These are phyloP conservation scores for Orientallactaga bullata DNA, from an alignment of 2,113 vertebrate genomes.

Conservation along the genomic window DNA sequence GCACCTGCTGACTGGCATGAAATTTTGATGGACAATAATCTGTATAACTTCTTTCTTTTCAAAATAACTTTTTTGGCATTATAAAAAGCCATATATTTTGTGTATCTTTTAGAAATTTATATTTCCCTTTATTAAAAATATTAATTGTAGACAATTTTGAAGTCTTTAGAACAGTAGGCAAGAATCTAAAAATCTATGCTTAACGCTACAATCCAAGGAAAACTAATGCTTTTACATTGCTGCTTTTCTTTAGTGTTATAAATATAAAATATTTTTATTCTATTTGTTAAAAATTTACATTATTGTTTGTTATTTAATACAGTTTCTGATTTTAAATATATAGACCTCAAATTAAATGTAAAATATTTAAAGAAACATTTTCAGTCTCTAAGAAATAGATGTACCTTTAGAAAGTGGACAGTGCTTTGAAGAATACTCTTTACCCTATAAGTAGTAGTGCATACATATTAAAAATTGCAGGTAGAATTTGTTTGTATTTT, in stretches of 20 bases:
- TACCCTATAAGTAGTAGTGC: not conserved
- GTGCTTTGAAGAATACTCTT: slow-evolving; percentile 13
- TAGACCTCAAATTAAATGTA: slow-evolving; percentile 22
- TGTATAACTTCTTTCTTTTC: not conserved
- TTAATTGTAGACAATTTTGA: slow-evolving; percentile 53
- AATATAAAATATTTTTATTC: slow-evolving; percentile 46
- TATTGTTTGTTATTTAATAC: slow-evolving; percentile 33
- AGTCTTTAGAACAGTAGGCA: slow-evolving; percentile 34
- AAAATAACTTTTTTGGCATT: slow-evolving; percentile 31
- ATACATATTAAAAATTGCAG: not conserved
- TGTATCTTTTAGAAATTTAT: slow-evolving; percentile 30
- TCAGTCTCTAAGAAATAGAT: slow-evolving; percentile 27
- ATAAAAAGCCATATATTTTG: slow-evolving; percentile 23
- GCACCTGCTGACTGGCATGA: slow-evolving; percentile 1
- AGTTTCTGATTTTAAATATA: slow-evolving; percentile 50
- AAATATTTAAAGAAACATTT: slow-evolving; percentile 47
- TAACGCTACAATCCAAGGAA: not conserved
- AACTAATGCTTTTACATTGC: not conserved
- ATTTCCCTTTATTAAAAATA: slow-evolving; percentile 2
- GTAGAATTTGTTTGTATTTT: too few relatives aligned
- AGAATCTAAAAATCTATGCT: slow-evolving; percentile 16
- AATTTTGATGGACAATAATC: slow-evolving; percentile 58
- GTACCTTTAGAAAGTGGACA: slow-evolving; percentile 12
- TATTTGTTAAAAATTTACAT: slow-evolving; percentile 23
- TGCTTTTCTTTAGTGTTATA: slow-evolving; percentile 26